phyloP scores from a whole-genome alignment of 2,888 invertebrate species.

The Trypoxylon attenuatum region DNA sequence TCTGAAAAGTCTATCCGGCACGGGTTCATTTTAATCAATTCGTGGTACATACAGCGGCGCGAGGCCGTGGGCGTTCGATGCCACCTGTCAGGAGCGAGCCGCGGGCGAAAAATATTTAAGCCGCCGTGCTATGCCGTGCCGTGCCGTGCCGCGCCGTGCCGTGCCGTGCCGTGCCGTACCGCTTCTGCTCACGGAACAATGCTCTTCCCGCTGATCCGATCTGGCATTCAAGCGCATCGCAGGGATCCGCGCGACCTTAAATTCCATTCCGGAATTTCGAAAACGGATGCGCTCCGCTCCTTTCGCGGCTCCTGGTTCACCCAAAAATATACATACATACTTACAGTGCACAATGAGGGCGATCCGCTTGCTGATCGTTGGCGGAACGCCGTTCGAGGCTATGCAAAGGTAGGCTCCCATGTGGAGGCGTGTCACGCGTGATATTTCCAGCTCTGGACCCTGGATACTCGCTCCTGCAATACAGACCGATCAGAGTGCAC shows the following conservation, averaged over 20 bases:
- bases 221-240: neutral
- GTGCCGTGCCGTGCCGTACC: too few species aligned
- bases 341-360: constrained; percentile 85
- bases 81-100: constrained; percentile 21
- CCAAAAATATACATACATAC: constrained; percentile 70
- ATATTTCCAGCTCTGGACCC: constrained; percentile 81
- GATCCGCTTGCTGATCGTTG: constrained; percentile 77
- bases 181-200: constrained; percentile 47
- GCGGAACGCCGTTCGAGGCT: constrained; percentile 85
- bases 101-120: constrained; percentile 52
- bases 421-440: constrained; percentile 82
- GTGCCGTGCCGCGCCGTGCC: too few species aligned
- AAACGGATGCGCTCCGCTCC: constrained; percentile 9
- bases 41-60: constrained; percentile 25
- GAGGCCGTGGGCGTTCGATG: constrained; percentile 21
- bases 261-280: constrained; percentile 43
- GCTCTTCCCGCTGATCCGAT: constrained; percentile 26
- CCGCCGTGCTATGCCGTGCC: too few species aligned
- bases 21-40: constrained; percentile 48
- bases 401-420: constrained; percentile 88
- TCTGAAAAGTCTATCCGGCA: too few species aligned
- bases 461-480: constrained; percentile 79
- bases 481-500: constrained; percentile 19
- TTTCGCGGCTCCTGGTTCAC: neutral
- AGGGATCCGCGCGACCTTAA: constrained; percentile 31